A percentile compares a stretch with the other conserved stretches of the same genome.
phyloP scores from a whole-genome alignment of 2,888 invertebrate species.

The Tortricodes alternella region DNA sequence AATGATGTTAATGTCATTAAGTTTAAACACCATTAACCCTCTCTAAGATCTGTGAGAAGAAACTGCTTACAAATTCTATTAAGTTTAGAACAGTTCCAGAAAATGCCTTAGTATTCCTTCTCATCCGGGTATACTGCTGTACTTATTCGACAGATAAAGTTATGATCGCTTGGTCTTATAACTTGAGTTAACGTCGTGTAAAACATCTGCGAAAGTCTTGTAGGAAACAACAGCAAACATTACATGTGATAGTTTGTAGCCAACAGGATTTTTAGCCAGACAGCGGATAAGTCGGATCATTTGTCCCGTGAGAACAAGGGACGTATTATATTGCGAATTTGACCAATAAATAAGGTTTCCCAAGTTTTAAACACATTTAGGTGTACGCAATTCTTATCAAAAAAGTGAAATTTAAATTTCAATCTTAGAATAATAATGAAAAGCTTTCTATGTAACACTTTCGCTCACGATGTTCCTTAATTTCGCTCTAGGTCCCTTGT shows the following conservation, averaged over 20 bases:
- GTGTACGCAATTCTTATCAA: background rate
- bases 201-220: constrained; percentile 33
- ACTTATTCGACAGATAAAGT: too few relatives aligned
- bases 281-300: constrained; percentile 20
- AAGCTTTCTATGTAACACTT: too few relatives aligned
- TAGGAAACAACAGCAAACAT: constrained; percentile 37
- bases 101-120: too few relatives aligned
- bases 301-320: constrained; percentile 22
- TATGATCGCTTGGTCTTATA: background rate
- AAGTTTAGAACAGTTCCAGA: too few relatives aligned
- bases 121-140: too few relatives aligned
- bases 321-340: background rate
- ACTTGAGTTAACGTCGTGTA: background rate
- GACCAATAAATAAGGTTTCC: background rate
- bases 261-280: constrained; percentile 33
- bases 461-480: too few relatives aligned
- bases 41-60: too few relatives aligned
- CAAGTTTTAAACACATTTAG: background rate
- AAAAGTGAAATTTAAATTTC: background rate
- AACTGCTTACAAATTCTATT: too few relatives aligned
- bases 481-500: too few relatives aligned
- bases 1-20: too few relatives aligned
- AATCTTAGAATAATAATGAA: too few relatives aligned
- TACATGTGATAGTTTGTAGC: constrained; percentile 38
- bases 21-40: too few relatives aligned